phyloP scores from a whole-genome alignment of 2,888 invertebrate species.

The Nematopogon swammerdamellus region DNA sequence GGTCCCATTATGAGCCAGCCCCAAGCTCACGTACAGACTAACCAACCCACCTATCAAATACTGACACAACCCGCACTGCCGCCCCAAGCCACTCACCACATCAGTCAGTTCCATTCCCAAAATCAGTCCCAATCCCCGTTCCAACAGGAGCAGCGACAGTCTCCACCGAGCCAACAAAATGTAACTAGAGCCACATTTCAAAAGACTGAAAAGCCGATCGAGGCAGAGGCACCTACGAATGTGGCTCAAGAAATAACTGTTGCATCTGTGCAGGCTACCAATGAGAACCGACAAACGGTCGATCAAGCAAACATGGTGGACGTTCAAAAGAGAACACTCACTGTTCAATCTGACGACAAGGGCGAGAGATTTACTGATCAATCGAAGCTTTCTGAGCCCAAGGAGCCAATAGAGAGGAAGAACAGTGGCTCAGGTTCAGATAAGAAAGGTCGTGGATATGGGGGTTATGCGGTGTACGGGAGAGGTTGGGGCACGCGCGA shows the following conservation, averaged over 20 bases:
- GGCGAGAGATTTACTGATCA: conserved; percentile 20
- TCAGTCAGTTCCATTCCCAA: background rate
- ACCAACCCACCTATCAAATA: no score
- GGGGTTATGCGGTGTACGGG: conserved; percentile 41
- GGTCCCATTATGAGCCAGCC: no score
- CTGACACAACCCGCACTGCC: no score
- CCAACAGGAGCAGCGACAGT: background rate
- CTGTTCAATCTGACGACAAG: conserved; percentile 8
- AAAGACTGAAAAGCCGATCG: conserved; percentile 33
- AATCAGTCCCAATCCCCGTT: background rate
- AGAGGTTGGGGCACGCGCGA: conserved; percentile 45
- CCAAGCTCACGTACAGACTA: no score
- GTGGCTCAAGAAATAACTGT: conserved; percentile 5
- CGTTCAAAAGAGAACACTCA: background rate
- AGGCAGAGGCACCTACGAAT: conserved; percentile 20
- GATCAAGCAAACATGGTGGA: background rate
- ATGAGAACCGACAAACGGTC: background rate
- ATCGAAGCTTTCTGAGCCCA: conserved; percentile 11
- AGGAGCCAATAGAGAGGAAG: conserved; percentile 46
- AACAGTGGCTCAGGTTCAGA: conserved; percentile 46
- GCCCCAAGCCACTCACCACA: no score
- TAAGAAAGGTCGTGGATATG: conserved; percentile 52
- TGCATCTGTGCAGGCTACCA: background rate
- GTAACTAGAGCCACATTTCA: conserved; percentile 27
- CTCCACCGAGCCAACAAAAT: conserved; percentile 13